Evolutionary conservation across 2,113 vertebrate species (phyloP).

Genomic region (Brachypodius melanocephalos): DNA sequence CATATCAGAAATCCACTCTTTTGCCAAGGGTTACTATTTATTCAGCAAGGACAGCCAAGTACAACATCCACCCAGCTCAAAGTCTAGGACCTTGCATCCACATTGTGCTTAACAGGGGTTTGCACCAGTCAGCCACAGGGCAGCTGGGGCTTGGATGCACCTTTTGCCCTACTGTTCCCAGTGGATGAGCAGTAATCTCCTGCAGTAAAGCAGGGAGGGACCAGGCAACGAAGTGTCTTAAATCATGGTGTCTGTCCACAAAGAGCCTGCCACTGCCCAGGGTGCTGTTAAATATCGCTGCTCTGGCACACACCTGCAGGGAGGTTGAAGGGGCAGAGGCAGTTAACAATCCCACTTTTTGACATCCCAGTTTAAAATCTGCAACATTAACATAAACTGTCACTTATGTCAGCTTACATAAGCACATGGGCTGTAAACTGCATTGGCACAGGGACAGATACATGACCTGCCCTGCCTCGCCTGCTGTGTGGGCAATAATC

Average conservation of each 20-base stretch:
- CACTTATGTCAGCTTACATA: not conserved
- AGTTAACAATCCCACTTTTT: not conserved
- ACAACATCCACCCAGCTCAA: not conserved
- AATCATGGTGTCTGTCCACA: fast-evolving
- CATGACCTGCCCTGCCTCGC: not conserved
- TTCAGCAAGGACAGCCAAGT: not conserved
- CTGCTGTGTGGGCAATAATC: not conserved
- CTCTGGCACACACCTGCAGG: not conserved
- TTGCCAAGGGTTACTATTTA: not conserved
- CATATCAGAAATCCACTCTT: not conserved
- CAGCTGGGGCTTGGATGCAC: not conserved
- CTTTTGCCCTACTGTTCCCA: not conserved
- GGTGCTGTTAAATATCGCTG: fast-evolving
- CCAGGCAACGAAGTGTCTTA: not conserved
- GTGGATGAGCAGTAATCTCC: not conserved
- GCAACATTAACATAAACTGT: not conserved
- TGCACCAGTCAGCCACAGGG: not conserved
- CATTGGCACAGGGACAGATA: not conserved
- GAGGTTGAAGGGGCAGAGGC: not conserved
- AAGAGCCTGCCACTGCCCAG: not conserved
- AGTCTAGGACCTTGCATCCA: not conserved
- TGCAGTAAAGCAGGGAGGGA: not conserved
- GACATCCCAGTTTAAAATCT: not conserved
- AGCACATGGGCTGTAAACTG: not conserved
- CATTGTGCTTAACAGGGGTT: not conserved